phyloP scores from a whole-genome alignment of 1,140 invertebrate genomes.

The Euglossa dilemma region DNA sequence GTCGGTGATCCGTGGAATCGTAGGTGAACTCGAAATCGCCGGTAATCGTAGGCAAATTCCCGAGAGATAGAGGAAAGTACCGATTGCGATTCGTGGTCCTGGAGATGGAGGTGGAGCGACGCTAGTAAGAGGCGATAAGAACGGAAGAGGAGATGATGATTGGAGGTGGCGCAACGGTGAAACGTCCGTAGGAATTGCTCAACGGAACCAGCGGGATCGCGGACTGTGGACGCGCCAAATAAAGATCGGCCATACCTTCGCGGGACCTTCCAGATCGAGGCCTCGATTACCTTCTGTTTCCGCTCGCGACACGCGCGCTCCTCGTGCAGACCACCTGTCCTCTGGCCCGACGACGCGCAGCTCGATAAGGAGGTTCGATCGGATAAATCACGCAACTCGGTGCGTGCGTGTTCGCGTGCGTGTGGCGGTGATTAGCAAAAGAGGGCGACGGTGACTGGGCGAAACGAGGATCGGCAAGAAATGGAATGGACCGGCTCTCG shows the following conservation, averaged over 20 bases:
- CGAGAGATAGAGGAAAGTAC: too few relatives aligned
- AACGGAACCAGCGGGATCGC: background rate
- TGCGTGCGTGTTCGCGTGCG: background rate
- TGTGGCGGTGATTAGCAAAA: slow-evolving; percentile 18
- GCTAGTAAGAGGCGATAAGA: too few relatives aligned
- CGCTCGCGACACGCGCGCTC: background rate
- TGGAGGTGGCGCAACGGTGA: background rate
- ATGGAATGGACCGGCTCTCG: background rate
- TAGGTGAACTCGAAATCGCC: too few relatives aligned
- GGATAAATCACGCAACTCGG: slow-evolving; percentile 7
- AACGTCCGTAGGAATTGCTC: background rate
- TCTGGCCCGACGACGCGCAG: slow-evolving; percentile 23
- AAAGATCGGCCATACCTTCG: background rate
- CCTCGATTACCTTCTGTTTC: background rate
- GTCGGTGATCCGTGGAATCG: too few relatives aligned
- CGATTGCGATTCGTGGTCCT: too few relatives aligned
- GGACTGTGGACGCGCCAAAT: too few relatives aligned
- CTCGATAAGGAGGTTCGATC: slow-evolving; percentile 18
- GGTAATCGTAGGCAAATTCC: too few relatives aligned
- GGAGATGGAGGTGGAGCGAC: too few relatives aligned
- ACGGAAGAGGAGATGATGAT: too few relatives aligned
- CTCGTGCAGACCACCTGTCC: slow-evolving; percentile 10
- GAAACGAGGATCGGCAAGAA: slow-evolving; percentile 5
- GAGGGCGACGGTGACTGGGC: slow-evolving; percentile 4
- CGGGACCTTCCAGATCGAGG: background rate